Conservation (phyloP, 2,797 vertebrate species). For the Chaetodon trifasciatus region DNA sequence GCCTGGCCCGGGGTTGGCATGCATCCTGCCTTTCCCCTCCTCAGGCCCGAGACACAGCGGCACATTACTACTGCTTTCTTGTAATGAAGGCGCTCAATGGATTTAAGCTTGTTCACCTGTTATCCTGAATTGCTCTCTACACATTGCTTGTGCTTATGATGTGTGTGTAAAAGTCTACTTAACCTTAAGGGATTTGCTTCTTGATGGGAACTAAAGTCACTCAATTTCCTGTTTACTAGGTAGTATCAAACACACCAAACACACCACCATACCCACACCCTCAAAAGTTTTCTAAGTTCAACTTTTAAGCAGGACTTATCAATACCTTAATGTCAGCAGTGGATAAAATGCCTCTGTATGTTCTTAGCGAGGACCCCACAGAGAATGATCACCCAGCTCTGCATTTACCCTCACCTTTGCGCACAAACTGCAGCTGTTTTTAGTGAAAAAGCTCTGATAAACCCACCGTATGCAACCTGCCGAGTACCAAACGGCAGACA, state of each 20-base stretch:
- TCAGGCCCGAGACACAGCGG: not conserved
- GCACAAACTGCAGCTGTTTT: not conserved
- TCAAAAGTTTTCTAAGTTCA: not conserved
- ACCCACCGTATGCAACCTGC: not conserved
- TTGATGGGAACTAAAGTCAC: not conserved
- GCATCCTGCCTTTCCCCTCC: conserved; percentile 14
- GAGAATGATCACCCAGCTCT: not conserved
- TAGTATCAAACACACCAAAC: not conserved
- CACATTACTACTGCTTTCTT: not conserved
- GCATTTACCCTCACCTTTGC: not conserved
- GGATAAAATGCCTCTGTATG: not conserved
- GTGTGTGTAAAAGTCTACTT: not conserved
- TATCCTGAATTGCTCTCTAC: not conserved
- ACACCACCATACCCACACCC: not conserved
- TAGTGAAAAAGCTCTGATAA: not conserved
- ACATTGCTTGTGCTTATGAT: not conserved
- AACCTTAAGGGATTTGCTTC: not conserved
- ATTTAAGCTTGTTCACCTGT: not conserved
- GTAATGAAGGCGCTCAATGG: conserved; percentile 8
- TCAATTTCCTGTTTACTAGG: not conserved
- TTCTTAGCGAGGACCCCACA: not conserved
- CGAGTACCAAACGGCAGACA: not conserved
- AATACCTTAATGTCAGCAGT: not conserved
- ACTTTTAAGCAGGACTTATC: not conserved
- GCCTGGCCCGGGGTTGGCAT: conserved; percentile 16